Evolutionary conservation across 1,140 invertebrate species (phyloP).

Genomic region (Diuraphis noxia): DNA sequence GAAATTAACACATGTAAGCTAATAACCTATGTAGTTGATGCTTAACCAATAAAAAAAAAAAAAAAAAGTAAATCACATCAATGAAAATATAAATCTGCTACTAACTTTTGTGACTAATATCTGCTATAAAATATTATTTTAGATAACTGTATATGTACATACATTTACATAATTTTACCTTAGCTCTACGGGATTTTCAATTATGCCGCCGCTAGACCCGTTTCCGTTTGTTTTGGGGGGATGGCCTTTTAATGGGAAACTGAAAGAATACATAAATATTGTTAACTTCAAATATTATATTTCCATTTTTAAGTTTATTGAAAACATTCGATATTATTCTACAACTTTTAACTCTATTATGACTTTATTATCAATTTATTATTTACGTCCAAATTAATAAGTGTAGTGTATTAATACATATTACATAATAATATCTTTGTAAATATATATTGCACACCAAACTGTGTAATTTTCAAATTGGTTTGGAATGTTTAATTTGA

Average conservation of each 20-base stretch:
- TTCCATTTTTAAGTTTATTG: background rate
- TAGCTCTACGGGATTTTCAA: conserved; percentile 51
- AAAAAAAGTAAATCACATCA: background rate
- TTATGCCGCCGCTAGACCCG: conserved; percentile 40
- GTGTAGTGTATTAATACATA: background rate
- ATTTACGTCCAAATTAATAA: background rate
- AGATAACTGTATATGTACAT: background rate
- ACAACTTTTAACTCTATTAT: background rate
- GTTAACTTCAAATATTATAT: background rate
- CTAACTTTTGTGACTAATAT: background rate
- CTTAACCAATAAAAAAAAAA: too few relatives aligned
- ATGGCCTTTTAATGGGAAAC: conserved; percentile 48
- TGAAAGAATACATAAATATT: conserved; percentile 24
- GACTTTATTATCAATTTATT: background rate
- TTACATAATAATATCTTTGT: background rate
- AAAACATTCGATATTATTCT: background rate
- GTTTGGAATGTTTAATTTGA: background rate
- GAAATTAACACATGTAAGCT: too few relatives aligned
- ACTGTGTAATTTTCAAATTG: background rate
- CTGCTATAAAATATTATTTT: background rate
- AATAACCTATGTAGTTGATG: too few relatives aligned
- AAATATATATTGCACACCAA: background rate
- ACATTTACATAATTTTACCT: conserved; percentile 21
- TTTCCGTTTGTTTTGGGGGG: conserved; percentile 43
- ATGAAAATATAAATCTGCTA: background rate